A percentile compares a stretch with the other conserved stretches of the same genome.
phyloP scores from a whole-genome alignment of 2,113 vertebrate species.

The Mola mola region DNA sequence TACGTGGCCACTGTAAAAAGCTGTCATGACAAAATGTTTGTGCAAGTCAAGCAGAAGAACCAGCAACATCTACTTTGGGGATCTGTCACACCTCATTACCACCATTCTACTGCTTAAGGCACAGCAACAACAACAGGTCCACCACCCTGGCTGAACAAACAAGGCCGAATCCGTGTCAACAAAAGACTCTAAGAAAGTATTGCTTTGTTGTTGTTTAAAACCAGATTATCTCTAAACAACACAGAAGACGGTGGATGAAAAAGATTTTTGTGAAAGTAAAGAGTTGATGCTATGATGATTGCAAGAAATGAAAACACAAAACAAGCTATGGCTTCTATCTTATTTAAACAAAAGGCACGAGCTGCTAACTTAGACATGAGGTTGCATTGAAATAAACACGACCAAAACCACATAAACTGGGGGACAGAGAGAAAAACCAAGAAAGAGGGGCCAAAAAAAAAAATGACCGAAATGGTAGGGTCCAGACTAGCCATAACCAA shows the following conservation, averaged over 20 bases:
- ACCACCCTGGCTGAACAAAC: slow-evolving; percentile 46
- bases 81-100: slow-evolving; percentile 73
- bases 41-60: slow-evolving; percentile 38
- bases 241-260: slow-evolving; percentile 1
- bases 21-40: slow-evolving; percentile 37
- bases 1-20: slow-evolving; percentile 41
- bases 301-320: slow-evolving; percentile 21
- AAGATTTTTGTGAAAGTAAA: slow-evolving; percentile 28
- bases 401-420: slow-evolving; percentile 48
- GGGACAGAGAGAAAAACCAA: slow-evolving; percentile 32
- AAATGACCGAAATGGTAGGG: slow-evolving; percentile 29
- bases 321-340: slow-evolving; percentile 57
- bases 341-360: slow-evolving; percentile 51
- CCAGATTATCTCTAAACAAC: slow-evolving; percentile 49
- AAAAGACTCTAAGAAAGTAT: too few relatives aligned
- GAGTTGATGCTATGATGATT: slow-evolving; percentile 15
- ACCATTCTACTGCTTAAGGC: slow-evolving; percentile 54
- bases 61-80: slow-evolving; percentile 54
- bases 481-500: slow-evolving; percentile 45
- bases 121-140: slow-evolving; percentile 52
- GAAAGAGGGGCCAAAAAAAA: slow-evolving; percentile 40
- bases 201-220: slow-evolving; percentile 19
- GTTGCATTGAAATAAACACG: slow-evolving; percentile 53
- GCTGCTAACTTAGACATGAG: slow-evolving; percentile 44
- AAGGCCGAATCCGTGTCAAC: slow-evolving; percentile 33